Conservation (phyloP, 1,140 invertebrate species). For the Platyscapa corneri region DNA sequence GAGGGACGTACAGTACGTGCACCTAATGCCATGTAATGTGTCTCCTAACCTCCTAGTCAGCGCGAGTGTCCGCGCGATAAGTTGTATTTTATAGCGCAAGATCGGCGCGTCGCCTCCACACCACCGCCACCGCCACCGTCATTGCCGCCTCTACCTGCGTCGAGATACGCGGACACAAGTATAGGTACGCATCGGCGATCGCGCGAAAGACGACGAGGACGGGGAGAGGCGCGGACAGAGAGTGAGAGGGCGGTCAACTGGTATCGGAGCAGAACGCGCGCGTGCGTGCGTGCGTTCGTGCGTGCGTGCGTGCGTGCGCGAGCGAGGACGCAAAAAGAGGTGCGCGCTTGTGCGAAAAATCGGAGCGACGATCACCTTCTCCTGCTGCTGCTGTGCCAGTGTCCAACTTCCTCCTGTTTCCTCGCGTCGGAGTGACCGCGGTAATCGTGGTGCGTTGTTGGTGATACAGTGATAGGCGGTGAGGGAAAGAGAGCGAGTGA, state of each 20-base stretch:
- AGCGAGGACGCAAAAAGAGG: too few species aligned
- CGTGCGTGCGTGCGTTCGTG: conserved; percentile 7
- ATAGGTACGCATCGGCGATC: too few species aligned
- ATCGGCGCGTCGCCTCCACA: neutral
- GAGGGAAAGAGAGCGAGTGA: neutral
- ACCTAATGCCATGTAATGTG: neutral
- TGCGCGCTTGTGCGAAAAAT: neutral
- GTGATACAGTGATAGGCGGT: neutral
- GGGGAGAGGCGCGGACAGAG: neutral
- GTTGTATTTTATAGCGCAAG: neutral
- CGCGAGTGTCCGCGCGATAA: conserved; percentile 3
- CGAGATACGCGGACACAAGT: too few species aligned
- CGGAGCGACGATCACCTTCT: neutral
- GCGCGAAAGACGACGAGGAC: neutral
- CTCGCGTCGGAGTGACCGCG: neutral
- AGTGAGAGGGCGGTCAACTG: neutral
- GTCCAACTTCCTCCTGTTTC: neutral
- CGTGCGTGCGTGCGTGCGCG: too few species aligned
- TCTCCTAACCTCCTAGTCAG: conserved; percentile 23
- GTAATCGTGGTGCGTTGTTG: conserved; percentile 14
- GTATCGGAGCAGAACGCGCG: neutral
- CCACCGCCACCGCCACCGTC: neutral
- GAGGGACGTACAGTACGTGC: neutral
- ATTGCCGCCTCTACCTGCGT: too few species aligned
- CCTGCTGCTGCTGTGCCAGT: neutral